A percentile compares a stretch with the other conserved stretches of the same genome.
phyloP scores from a whole-genome alignment of 64 coral and sea anemone genomes.

The Porites australiensis region DNA sequence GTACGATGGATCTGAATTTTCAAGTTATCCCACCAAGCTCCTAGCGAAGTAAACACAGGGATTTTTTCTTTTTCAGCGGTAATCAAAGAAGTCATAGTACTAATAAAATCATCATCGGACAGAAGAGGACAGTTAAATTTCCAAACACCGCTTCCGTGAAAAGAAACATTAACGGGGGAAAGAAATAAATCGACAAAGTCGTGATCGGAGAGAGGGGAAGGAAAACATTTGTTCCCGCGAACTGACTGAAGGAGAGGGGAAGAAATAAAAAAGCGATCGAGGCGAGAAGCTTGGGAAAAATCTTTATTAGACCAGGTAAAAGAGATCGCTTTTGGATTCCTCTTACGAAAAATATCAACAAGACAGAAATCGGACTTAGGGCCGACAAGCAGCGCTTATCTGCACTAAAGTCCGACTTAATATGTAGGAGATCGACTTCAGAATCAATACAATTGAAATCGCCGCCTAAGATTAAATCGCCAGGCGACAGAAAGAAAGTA shows the following conservation, averaged over 20 bases:
- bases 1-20: not conserved
- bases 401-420: not conserved
- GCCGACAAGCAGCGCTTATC: not conserved
- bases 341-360: not conserved
- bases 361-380: not conserved
- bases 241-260: not conserved
- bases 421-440: not conserved
- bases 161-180: not conserved
- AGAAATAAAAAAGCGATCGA: constrained; percentile 35
- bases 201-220: constrained; percentile 34
- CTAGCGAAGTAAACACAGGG: not conserved
- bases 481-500: not conserved
- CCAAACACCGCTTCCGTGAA: constrained; percentile 7
- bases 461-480: not conserved
- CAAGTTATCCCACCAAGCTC: constrained; percentile 50
- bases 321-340: not conserved
- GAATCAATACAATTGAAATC: constrained; percentile 18
- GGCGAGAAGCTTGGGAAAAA: constrained; percentile 6
- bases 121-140: constrained; percentile 39
- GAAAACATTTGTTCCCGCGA: not conserved
- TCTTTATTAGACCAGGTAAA: constrained; percentile 48
- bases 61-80: not conserved
- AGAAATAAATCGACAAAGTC: not conserved
- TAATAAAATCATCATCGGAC: not conserved
- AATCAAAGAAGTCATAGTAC: constrained; percentile 1